Conservation (phyloP, 2,113 vertebrate species). For the Tragelaphus buxtoni region DNA sequence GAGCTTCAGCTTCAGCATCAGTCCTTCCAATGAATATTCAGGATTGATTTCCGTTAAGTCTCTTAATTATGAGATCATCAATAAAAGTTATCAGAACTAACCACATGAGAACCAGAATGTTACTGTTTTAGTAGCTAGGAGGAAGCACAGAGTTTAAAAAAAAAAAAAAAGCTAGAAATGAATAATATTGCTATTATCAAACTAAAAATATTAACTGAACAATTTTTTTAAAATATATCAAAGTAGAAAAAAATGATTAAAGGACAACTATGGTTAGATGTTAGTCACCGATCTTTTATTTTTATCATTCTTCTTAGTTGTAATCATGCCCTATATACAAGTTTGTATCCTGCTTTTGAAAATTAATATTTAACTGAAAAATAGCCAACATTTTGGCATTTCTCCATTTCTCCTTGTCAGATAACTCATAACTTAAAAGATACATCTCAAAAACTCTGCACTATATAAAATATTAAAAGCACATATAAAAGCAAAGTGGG, state of each 20-base stretch:
- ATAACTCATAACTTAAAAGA: neutral
- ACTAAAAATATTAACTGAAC: neutral
- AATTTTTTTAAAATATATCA: neutral
- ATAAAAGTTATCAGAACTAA: neutral
- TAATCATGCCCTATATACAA: neutral
- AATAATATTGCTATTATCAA: neutral
- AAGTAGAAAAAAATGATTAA: neutral
- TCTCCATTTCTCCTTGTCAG: neutral
- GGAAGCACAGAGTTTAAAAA: neutral
- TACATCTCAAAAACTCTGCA: neutral
- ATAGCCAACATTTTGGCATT: neutral
- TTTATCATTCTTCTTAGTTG: neutral
- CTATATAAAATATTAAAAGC: neutral
- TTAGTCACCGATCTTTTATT: neutral
- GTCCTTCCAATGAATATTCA: neutral
- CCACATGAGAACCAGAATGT: neutral
- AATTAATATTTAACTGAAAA: conserved; percentile 29
- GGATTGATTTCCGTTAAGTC: neutral
- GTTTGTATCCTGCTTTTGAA: neutral
- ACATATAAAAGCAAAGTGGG: neutral
- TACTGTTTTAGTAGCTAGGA: neutral
- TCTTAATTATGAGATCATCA: neutral
- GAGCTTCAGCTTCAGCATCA: neutral
- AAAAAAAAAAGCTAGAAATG: neutral
- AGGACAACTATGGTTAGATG: neutral